These are phyloP conservation scores for Eriocheir sinensis DNA, from an alignment of 1,140 invertebrate genomes.

Conservation along the genomic window DNA sequence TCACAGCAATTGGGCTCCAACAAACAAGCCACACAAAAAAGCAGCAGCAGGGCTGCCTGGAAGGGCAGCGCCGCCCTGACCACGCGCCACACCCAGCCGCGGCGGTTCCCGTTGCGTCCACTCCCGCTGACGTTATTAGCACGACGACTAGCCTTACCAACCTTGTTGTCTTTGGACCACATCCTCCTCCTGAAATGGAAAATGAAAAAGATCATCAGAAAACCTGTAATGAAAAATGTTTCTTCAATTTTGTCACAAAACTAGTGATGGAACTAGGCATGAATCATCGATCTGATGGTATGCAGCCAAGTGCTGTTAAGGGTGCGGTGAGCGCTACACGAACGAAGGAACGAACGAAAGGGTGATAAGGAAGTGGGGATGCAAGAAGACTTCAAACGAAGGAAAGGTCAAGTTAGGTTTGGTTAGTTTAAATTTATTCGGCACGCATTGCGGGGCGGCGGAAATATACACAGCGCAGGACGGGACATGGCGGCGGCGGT, in stretches of 20 bases:
- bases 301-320: too few species aligned
- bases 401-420: too few species aligned
- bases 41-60: slow-evolving; percentile 90
- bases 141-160: slow-evolving; percentile 80
- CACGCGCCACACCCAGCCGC: slow-evolving; percentile 88
- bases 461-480: too few species aligned
- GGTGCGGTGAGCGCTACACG: too few species aligned
- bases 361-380: too few species aligned
- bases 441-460: too few species aligned
- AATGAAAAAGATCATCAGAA: not conserved
- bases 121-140: slow-evolving; percentile 81
- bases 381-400: too few species aligned
- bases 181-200: slow-evolving; percentile 73
- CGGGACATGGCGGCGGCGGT: too few species aligned
- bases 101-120: slow-evolving; percentile 81
- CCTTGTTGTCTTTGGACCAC: slow-evolving; percentile 69
- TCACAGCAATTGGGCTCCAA: slow-evolving; percentile 92
- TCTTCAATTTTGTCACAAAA: not conserved
- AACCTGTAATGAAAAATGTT: too few species aligned
- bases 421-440: too few species aligned
- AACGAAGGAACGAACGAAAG: too few species aligned
- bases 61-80: slow-evolving; percentile 90
- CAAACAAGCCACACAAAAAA: slow-evolving; percentile 91
- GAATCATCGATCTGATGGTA: too few species aligned
- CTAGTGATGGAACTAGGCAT: not conserved